Evolutionary conservation across 1,140 invertebrate genomes (phyloP).

Genomic region (Bombyx mandarina): DNA sequence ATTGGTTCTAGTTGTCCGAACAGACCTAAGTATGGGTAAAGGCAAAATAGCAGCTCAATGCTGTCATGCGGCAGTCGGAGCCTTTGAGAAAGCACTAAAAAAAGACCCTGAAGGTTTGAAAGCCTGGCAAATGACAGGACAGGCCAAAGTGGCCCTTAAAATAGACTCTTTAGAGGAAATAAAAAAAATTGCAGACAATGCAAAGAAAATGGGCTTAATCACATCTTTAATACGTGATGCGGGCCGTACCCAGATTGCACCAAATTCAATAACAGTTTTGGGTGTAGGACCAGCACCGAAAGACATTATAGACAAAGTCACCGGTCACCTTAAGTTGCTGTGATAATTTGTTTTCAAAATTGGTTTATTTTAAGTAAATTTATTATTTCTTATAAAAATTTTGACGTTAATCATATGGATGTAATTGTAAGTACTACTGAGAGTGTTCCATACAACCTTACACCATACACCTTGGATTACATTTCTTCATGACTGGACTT

Average conservation of each 20-base stretch:
- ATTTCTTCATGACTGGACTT: too few relatives aligned
- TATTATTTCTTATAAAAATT: too few relatives aligned
- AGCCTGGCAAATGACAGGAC: slow-evolving; percentile 84
- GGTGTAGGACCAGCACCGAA: slow-evolving; percentile 90
- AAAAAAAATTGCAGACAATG: slow-evolving; percentile 76
- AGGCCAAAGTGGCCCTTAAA: slow-evolving; percentile 87
- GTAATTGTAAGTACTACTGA: too few relatives aligned
- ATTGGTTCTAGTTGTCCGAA: slow-evolving; percentile 89
- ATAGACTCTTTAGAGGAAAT: slow-evolving; percentile 79
- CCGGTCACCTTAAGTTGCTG: slow-evolving; percentile 90
- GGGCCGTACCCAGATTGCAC: slow-evolving; percentile 89
- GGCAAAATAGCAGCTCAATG: slow-evolving; percentile 95
- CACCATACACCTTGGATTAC: too few relatives aligned
- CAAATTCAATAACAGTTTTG: slow-evolving; percentile 89
- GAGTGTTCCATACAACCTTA: too few relatives aligned
- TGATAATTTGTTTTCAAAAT: slow-evolving; percentile 58
- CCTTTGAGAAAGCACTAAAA: slow-evolving; percentile 78
- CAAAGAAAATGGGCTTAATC: slow-evolving; percentile 78
- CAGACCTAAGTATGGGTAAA: slow-evolving; percentile 94
- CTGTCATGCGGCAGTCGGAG: slow-evolving; percentile 88
- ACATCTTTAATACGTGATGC: slow-evolving; percentile 87
- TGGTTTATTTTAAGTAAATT: too few relatives aligned
- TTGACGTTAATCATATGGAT: too few relatives aligned
- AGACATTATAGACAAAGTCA: slow-evolving; percentile 83
- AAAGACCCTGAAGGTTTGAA: slow-evolving; percentile 76